Conservation (phyloP, 2,888 invertebrate species). For the Lycocerus yunnanus region DNA sequence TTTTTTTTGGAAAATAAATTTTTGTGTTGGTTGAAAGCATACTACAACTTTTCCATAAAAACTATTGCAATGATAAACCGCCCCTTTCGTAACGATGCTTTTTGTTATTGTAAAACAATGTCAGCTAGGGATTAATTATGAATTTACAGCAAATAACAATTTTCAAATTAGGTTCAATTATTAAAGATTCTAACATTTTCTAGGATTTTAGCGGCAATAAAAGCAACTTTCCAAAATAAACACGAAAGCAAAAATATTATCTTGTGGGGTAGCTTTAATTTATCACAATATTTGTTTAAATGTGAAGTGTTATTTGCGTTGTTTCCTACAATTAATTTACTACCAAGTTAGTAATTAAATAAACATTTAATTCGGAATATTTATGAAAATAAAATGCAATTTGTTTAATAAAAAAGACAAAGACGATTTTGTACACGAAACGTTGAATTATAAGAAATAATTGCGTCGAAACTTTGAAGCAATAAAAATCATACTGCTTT, state of each 20-base stretch:
- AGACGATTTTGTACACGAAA: neutral
- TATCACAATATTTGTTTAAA: constrained; percentile 6
- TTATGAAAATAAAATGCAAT: neutral
- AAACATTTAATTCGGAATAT: neutral
- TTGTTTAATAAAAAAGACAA: neutral
- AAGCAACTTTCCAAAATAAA: constrained; percentile 16
- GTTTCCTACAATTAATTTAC: constrained; percentile 2
- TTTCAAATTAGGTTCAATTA: constrained; percentile 13
- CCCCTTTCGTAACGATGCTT: neutral
- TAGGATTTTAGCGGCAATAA: constrained; percentile 11
- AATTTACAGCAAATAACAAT: neutral
- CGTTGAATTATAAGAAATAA: neutral
- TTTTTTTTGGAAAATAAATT: too few relatives aligned
- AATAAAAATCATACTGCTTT: too few relatives aligned
- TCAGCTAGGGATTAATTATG: neutral
- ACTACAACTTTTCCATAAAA: neutral
- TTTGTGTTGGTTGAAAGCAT: too few relatives aligned
- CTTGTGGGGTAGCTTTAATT: constrained; percentile 17
- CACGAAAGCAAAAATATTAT: constrained; percentile 19
- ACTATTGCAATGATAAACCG: too few relatives aligned
- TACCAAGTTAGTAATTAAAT: neutral
- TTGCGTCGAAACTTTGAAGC: too few relatives aligned
- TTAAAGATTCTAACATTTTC: constrained; percentile 19
- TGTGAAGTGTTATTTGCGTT: constrained; percentile 1
- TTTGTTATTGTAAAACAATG: too few relatives aligned